phyloP scores from a whole-genome alignment of 2,113 vertebrate genomes.

The Paramormyrops kingsleyae region DNA sequence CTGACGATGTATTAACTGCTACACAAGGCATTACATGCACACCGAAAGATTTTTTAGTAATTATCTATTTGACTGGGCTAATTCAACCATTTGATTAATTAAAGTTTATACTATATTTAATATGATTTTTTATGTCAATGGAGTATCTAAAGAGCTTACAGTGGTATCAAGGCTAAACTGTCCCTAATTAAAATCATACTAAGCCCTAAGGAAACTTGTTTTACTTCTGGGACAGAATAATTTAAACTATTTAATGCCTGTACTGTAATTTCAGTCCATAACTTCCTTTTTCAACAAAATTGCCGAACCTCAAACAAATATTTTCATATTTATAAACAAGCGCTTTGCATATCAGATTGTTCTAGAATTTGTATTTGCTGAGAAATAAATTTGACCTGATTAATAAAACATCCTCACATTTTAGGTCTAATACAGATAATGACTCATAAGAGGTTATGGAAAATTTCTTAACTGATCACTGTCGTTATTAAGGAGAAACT shows the following conservation, averaged over 20 bases:
- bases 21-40: not conserved
- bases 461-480: not conserved
- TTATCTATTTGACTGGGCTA: not conserved
- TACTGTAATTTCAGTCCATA: not conserved
- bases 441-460: not conserved
- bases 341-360: not conserved
- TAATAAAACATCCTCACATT: not conserved
- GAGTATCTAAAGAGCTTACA: not conserved
- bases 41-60: not conserved
- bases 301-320: not conserved
- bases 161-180: slow-evolving; percentile 6
- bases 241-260: not conserved
- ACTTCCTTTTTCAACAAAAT: not conserved
- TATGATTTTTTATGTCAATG: not conserved
- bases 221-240: not conserved
- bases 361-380: not conserved
- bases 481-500: not conserved
- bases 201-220: slow-evolving; percentile 2
- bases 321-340: not conserved
- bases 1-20: not conserved
- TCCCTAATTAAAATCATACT: slow-evolving; percentile 14
- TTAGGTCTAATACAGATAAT: not conserved
- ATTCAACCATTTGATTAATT: slow-evolving; percentile 2
- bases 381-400: not conserved
- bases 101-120: not conserved